phyloP scores from a whole-genome alignment of 2,113 vertebrate species.

The Chloropsis hardwickii region DNA sequence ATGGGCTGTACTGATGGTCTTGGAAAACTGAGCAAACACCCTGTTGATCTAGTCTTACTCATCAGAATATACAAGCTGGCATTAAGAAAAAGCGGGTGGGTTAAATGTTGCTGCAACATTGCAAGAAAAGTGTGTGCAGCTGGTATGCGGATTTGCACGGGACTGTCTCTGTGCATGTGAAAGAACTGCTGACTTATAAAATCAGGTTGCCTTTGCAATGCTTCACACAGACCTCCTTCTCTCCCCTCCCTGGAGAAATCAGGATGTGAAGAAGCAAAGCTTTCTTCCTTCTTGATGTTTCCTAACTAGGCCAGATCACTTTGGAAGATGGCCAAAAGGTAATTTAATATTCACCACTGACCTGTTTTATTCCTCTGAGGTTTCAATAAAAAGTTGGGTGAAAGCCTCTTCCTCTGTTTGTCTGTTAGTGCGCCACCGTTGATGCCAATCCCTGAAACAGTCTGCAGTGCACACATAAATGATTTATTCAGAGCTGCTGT shows the following conservation, averaged over 20 bases:
- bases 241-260: constrained; percentile 64
- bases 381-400: constrained; percentile 73
- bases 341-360: constrained; percentile 77
- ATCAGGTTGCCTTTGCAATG: constrained; percentile 47
- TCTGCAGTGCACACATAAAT: constrained; percentile 60
- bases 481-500: constrained; percentile 65
- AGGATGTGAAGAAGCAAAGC: constrained; percentile 65
- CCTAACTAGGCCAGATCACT: constrained; percentile 76
- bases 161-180: neutral
- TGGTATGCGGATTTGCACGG: neutral
- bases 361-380: constrained; percentile 74
- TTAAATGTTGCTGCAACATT: neutral
- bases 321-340: constrained; percentile 72
- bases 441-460: constrained; percentile 61
- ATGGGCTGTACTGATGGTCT: neutral
- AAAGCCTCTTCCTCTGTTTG: constrained; percentile 66
- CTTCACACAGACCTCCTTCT: constrained; percentile 30
- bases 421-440: constrained; percentile 43
- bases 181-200: constrained; percentile 52
- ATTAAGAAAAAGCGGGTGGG: neutral
- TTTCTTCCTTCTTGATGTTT: constrained; percentile 71
- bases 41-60: neutral
- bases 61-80: neutral
- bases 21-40: neutral
- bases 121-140: neutral